Percentiles rank a stretch among this genome's conserved stretches.
Evolutionary conservation across 2,113 vertebrate species (phyloP).

Genomic region (Callospermophilus lateralis): DNA sequence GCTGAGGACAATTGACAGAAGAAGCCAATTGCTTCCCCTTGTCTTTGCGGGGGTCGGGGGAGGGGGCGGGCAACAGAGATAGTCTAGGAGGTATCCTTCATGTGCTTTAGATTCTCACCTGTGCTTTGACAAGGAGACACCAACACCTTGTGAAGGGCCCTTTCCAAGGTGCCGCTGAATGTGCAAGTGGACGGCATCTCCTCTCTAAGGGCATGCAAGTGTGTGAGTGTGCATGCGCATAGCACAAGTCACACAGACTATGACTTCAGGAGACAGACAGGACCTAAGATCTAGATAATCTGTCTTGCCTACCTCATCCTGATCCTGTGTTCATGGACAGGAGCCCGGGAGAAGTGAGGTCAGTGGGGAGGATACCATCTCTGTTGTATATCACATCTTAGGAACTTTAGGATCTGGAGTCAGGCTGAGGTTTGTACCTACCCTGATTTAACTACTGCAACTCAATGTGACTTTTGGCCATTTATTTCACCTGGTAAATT

Average conservation of each 20-base stretch:
- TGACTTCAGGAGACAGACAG: not conserved
- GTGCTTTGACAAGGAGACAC: not conserved
- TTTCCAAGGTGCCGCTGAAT: not conserved
- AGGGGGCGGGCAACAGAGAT: not conserved
- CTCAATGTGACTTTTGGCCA: not conserved
- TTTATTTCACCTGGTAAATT: not conserved
- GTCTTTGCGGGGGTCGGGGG: no score
- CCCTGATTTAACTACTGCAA: not conserved
- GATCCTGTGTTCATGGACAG: not conserved
- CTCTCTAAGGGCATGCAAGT: not conserved
- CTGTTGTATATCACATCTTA: not conserved
- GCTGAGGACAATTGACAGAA: not conserved
- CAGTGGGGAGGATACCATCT: not conserved
- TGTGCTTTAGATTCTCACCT: not conserved
- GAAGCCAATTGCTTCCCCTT: not conserved
- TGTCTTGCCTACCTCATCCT: not conserved
- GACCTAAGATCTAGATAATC: not conserved
- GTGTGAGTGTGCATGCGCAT: no score
- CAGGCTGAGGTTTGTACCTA: not conserved
- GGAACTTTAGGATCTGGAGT: not conserved
- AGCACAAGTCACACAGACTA: not conserved
- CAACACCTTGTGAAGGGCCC: not conserved
- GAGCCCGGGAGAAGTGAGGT: not conserved
- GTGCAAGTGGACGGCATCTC: not conserved
- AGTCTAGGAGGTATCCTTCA: not conserved